Evolutionary conservation across 2,888 invertebrate genomes (phyloP).

Genomic region (Volucella zonaria): DNA sequence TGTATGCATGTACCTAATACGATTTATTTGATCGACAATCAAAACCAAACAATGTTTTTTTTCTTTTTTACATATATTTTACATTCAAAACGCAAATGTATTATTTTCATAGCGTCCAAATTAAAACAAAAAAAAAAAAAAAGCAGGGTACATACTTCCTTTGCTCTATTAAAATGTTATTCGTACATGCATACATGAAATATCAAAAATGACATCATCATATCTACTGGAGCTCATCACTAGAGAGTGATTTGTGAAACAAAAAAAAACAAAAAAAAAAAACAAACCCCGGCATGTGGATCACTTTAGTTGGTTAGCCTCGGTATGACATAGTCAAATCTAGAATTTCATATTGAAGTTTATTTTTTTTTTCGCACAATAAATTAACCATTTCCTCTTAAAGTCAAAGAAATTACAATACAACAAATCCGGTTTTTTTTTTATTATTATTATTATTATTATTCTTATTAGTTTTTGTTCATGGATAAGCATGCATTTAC

Average conservation of each 20-base stretch:
- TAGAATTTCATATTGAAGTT: neutral
- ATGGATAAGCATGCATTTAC: neutral
- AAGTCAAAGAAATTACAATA: slow-evolving; percentile 31
- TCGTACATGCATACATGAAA: neutral
- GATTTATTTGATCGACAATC: too few species aligned
- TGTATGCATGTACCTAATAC: too few species aligned
- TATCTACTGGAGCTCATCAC: slow-evolving; percentile 5
- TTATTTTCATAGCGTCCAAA: neutral
- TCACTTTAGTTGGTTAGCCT: slow-evolving; percentile 34
- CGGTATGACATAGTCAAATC: slow-evolving; percentile 7
- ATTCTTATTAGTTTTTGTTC: too few species aligned
- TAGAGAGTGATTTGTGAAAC: neutral
- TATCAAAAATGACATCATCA: slow-evolving; percentile 23
- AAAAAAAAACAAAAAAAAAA: neutral
- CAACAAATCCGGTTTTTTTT: slow-evolving; percentile 34
- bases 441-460: neutral
- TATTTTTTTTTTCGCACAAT: neutral
- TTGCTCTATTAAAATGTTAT: neutral
- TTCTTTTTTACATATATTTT: too few species aligned
- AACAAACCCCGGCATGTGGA: slow-evolving; percentile 38
- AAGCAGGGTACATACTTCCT: neutral
- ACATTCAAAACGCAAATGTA: neutral
- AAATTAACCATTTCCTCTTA: slow-evolving; percentile 57
- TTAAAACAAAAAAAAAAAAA: neutral
- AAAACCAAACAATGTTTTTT: too few species aligned